Base-by-base conservation (phyloP, 2,797 vertebrate genomes). In the Luscinia megarhynchos region DNA sequence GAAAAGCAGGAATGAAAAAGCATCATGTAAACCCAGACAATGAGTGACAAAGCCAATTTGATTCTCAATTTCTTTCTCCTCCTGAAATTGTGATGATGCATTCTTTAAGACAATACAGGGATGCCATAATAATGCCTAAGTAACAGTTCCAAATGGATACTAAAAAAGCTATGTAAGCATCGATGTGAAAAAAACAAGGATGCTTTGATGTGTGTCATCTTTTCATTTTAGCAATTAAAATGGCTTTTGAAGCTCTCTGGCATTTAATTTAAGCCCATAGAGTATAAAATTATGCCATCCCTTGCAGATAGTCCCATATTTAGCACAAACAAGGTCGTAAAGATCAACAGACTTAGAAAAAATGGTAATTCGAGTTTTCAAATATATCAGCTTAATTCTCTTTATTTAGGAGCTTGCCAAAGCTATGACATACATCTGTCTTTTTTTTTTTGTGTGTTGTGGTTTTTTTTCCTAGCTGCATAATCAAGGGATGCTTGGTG, bases 191-290 rank as follows among this genome's bases (percentile, higher is more conserved):
- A 94, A 94, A 97, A 92, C 26, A 84, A 82, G 58, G 83, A 93
- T 93, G 93, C 96, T 98, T 98, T 98, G 97, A 98, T 98, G 96
- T 97, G 80, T 97, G 81, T 94, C 94, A 96, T 98, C 93, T 97
- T 97, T 98, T 97, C 96, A 97, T 98, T 98, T 97, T 92, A 92
- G 94, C 97, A 98, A 98, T 98, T 98, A 98, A 98, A 97, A 97
- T 91, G 89, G 75, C 93, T 97, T 98, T 98, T 98, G 96, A 97
- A 97, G 93, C 84, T 96, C 97, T 97, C 95, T 93, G 89, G 92
- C 95, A 98, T 97, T 97, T 97, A 97, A 98, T 97, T 97, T 97
- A 96, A 97, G 68, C 87, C 92, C 70, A 93, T 18, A 95, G 91
- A 97, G 94, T 95, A 97, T 83, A 97, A 97, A 97, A 95, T 91